A percentile compares a stretch with the other conserved stretches of the same genome.
Conservation (phyloP, 2,888 invertebrate species). For the Heliconius charithonia region DNA sequence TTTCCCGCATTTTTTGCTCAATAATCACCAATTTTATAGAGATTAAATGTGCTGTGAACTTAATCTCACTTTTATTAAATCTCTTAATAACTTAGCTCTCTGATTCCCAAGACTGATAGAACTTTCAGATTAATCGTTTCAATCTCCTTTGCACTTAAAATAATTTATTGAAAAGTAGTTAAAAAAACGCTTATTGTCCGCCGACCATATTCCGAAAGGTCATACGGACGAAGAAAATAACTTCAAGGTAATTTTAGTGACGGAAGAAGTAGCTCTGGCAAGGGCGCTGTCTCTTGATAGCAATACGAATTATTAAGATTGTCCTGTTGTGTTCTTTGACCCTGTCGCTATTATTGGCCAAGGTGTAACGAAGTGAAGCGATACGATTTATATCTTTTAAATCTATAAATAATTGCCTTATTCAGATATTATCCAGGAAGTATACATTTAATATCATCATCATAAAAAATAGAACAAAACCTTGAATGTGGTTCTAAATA, state of each 20-base stretch:
- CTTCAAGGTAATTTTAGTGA: constrained; percentile 26
- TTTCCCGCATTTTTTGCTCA: too few relatives aligned
- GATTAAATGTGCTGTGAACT: too few relatives aligned
- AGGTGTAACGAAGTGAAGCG: neutral
- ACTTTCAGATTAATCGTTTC: too few relatives aligned
- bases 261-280: constrained; percentile 31
- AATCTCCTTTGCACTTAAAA: neutral
- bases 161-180: neutral
- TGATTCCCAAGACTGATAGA: too few relatives aligned
- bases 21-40: too few relatives aligned
- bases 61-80: too few relatives aligned
- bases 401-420: neutral
- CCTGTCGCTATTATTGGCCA: constrained; percentile 20
- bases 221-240: constrained; percentile 27
- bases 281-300: constrained; percentile 26
- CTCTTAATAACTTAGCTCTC: too few relatives aligned
- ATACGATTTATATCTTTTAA: neutral
- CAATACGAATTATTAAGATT: constrained; percentile 11
- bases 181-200: constrained; percentile 1
- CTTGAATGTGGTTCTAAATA: neutral
- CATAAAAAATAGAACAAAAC: neutral
- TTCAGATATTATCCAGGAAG: neutral
- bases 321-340: constrained; percentile 19
- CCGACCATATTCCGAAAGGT: constrained; percentile 18
- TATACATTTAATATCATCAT: neutral